phyloP scores from a whole-genome alignment of 2,888 invertebrate genomes.

The Nomada fucata region DNA sequence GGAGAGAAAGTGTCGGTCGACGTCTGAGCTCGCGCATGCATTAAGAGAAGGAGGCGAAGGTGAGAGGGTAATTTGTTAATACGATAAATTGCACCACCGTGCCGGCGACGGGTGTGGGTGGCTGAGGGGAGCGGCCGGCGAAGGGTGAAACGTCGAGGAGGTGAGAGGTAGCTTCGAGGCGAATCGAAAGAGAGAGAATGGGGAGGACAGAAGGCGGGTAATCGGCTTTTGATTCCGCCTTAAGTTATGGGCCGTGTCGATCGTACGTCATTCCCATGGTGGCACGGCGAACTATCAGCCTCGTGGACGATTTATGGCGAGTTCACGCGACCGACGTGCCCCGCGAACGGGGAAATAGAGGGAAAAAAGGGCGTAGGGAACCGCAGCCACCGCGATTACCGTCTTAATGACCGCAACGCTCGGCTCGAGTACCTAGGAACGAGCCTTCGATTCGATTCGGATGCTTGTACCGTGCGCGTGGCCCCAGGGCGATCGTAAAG shows the following conservation, averaged over 20 bases:
- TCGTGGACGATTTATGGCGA: slow-evolving; percentile 59
- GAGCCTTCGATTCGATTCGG: slow-evolving; percentile 31
- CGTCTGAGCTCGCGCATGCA: slow-evolving; percentile 44
- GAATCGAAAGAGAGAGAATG: slow-evolving; percentile 9
- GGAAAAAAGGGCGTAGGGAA: slow-evolving; percentile 27
- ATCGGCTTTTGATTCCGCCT: slow-evolving; percentile 76
- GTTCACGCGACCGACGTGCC: slow-evolving; percentile 45
- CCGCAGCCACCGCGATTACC: slow-evolving; percentile 39
- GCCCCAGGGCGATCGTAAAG: slow-evolving; percentile 24
- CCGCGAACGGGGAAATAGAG: slow-evolving; percentile 43
- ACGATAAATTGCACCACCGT: slow-evolving; percentile 70
- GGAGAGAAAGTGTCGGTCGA: slow-evolving; percentile 53
- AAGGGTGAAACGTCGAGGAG: slow-evolving; percentile 29
- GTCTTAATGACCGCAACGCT: slow-evolving; percentile 46
- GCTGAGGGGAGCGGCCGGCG: not conserved
- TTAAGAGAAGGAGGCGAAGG: slow-evolving; percentile 57
- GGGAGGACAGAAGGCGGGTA: slow-evolving; percentile 62
- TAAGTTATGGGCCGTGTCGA: slow-evolving; percentile 75
- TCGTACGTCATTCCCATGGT: slow-evolving; percentile 72
- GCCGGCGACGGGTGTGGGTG: slow-evolving; percentile 25
- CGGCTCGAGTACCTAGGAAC: slow-evolving; percentile 33
- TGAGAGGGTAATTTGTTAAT: slow-evolving; percentile 75
- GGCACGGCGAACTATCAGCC: slow-evolving; percentile 69
- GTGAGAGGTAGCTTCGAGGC: slow-evolving; percentile 21
- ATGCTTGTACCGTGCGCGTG: not conserved